A percentile compares a stretch with the other conserved stretches of the same genome.
Evolutionary conservation across 1,140 invertebrate species (phyloP).

Genomic region (Drosophila trapezifrons): DNA sequence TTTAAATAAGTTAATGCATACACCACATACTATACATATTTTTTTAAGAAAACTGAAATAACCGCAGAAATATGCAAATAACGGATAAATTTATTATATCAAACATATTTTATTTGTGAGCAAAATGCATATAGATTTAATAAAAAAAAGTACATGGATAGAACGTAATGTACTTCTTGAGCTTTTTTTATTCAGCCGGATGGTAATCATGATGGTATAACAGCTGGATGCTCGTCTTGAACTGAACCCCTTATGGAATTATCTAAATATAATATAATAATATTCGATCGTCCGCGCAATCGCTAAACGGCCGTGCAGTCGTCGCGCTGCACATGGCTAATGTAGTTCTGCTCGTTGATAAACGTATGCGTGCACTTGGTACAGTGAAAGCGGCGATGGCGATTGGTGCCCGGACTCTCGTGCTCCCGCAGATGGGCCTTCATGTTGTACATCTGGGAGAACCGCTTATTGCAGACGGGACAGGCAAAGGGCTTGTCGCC

Average conservation of each 20-base stretch:
- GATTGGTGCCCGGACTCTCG: slow-evolving; percentile 70
- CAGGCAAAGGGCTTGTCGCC: slow-evolving; percentile 92
- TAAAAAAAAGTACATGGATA: slow-evolving; percentile 65
- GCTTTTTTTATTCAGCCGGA: slow-evolving; percentile 9
- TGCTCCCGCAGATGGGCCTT: slow-evolving; percentile 71
- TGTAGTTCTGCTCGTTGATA: slow-evolving; percentile 73
- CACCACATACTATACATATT: slow-evolving; percentile 59
- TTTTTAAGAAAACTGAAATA: slow-evolving; percentile 73
- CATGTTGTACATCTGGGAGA: slow-evolving; percentile 91
- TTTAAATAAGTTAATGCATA: slow-evolving; percentile 60
- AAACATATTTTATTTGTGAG: slow-evolving; percentile 82
- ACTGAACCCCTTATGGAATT: slow-evolving; percentile 6
- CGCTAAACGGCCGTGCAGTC: slow-evolving; percentile 64
- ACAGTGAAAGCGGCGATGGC: slow-evolving; percentile 69
- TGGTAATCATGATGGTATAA: background rate
- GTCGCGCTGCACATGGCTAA: slow-evolving; percentile 55
- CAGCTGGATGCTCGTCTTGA: background rate
- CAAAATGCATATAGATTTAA: slow-evolving; percentile 82
- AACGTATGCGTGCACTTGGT: slow-evolving; percentile 72
- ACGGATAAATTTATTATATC: slow-evolving; percentile 76
- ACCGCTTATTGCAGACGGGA: slow-evolving; percentile 89
- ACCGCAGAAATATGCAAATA: slow-evolving; percentile 72
- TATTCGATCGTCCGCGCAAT: slow-evolving; percentile 8
- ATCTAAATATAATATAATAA: slow-evolving; percentile 11
- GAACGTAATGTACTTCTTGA: slow-evolving; percentile 25